Percentiles rank a stretch among this genome's conserved stretches.
These are phyloP conservation scores for Laodelphax striatellus DNA, from an alignment of 1,140 invertebrate genomes.

Conservation along the genomic window DNA sequence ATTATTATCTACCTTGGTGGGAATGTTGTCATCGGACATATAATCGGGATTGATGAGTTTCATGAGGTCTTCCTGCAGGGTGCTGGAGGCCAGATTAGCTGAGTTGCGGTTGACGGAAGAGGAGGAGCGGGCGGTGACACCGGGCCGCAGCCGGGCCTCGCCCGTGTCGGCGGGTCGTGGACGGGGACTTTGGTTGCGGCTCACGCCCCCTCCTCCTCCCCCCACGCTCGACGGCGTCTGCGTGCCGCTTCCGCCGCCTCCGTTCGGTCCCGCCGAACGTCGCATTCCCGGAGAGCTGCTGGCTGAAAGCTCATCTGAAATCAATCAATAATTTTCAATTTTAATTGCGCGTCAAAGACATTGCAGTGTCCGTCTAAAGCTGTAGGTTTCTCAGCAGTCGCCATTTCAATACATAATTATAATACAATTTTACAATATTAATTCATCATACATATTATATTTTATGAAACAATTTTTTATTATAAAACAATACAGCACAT, in stretches of 20 bases:
- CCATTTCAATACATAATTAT: too few species aligned
- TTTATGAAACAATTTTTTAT: too few species aligned
- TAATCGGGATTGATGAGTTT: constrained; percentile 79
- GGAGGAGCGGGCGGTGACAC: constrained; percentile 30
- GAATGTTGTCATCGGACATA: constrained; percentile 35
- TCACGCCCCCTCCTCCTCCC: constrained; percentile 38
- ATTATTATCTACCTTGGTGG: constrained; percentile 8
- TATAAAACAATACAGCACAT: too few species aligned
- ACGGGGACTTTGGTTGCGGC: constrained; percentile 47
- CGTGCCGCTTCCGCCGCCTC: constrained; percentile 20
- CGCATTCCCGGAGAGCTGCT: constrained; percentile 39
- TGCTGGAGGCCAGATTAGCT: constrained; percentile 50
- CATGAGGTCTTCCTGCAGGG: constrained; percentile 78
- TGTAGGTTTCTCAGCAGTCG: too few species aligned
- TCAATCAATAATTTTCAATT: constrained; percentile 25
- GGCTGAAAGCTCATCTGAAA: constrained; percentile 46
- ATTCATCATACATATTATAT: too few species aligned
- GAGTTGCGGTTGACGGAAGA: constrained; percentile 39
- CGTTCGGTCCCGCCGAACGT: constrained; percentile 26
- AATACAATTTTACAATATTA: too few species aligned
- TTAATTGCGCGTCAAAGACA: too few species aligned
- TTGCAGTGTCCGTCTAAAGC: too few species aligned
- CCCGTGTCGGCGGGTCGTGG: constrained; percentile 37
- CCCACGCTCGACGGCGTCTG: constrained; percentile 35
- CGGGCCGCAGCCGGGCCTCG: constrained; percentile 36